These are phyloP conservation scores for Heterocephalus glaber DNA, from an alignment of 2,113 vertebrate species.

Conservation along the genomic window DNA sequence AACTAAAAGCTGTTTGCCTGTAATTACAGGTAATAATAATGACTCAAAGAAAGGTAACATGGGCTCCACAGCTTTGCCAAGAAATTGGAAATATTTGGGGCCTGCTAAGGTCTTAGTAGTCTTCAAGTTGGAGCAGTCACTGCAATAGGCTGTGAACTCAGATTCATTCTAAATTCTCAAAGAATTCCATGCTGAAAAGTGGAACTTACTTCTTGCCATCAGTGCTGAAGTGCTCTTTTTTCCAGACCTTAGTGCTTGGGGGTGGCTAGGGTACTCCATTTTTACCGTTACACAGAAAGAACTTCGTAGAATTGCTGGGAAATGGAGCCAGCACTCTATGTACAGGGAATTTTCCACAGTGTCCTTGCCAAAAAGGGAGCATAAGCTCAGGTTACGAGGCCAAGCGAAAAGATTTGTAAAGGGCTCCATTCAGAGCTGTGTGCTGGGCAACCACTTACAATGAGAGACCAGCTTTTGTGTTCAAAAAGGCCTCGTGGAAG, in stretches of 20 bases:
- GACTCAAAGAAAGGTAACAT: background rate
- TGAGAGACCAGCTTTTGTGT: constrained; percentile 45
- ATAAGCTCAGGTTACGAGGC: constrained; percentile 32
- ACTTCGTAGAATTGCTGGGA: constrained; percentile 65
- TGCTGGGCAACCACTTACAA: constrained; percentile 16
- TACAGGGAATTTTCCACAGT: constrained; percentile 66
- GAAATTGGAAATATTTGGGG: background rate
- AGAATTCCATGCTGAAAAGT: background rate
- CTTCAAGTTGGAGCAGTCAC: background rate
- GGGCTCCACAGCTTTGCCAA: background rate
- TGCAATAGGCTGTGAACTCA: background rate
- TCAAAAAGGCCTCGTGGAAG: background rate
- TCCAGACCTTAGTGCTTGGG: background rate
- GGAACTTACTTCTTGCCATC: background rate
- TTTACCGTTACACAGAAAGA: background rate
- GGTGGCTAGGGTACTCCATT: background rate
- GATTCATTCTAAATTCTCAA: background rate
- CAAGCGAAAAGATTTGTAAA: constrained; percentile 31
- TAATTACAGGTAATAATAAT: background rate
- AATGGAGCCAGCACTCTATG: constrained; percentile 36
- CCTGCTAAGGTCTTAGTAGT: background rate
- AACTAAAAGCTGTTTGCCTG: background rate
- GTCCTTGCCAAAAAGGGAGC: constrained; percentile 59
- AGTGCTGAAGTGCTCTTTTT: background rate
- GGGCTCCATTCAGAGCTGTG: constrained; percentile 47